A percentile compares a stretch with the other conserved stretches of the same genome.
phyloP scores from a whole-genome alignment of 2,888 invertebrate species.

The Caenorhabditis drosophilae region DNA sequence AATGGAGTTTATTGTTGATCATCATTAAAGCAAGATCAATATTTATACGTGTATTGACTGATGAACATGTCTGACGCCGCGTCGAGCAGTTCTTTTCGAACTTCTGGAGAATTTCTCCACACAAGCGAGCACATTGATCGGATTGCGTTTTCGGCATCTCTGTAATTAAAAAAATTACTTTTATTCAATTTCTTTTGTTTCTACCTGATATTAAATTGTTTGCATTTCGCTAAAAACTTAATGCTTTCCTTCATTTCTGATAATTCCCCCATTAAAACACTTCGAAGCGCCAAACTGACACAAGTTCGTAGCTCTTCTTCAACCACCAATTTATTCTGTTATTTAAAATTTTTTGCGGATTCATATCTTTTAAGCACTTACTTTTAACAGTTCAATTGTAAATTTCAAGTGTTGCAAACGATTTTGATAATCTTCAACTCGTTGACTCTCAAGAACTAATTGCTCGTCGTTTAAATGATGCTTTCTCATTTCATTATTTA shows the following conservation, averaged over 20 bases:
- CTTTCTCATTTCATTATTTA: not conserved
- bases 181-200: not conserved
- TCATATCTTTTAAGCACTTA: not conserved
- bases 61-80: slow-evolving; percentile 44
- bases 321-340: slow-evolving; percentile 43
- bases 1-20: not conserved
- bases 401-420: not conserved
- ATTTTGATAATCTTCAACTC: slow-evolving; percentile 10
- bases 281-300: slow-evolving; percentile 34
- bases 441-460: slow-evolving; percentile 12
- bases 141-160: slow-evolving; percentile 41
- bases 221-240: slow-evolving; percentile 80
- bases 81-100: slow-evolving; percentile 37
- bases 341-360: not conserved
- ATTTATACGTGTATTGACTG: slow-evolving; percentile 36
- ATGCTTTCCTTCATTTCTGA: slow-evolving; percentile 76
- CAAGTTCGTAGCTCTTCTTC: slow-evolving; percentile 34
- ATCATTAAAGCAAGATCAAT: not conserved
- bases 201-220: slow-evolving; percentile 66
- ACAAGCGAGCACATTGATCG: slow-evolving; percentile 48
- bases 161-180: not conserved
- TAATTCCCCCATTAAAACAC: slow-evolving; percentile 43
- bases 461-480: slow-evolving; percentile 8
- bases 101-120: slow-evolving; percentile 44
- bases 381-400: not conserved